Percentiles rank a stretch among this genome's conserved stretches.
These are phyloP conservation scores for Blera fallax DNA, from an alignment of 2,888 invertebrate species.

Conservation along the genomic window DNA sequence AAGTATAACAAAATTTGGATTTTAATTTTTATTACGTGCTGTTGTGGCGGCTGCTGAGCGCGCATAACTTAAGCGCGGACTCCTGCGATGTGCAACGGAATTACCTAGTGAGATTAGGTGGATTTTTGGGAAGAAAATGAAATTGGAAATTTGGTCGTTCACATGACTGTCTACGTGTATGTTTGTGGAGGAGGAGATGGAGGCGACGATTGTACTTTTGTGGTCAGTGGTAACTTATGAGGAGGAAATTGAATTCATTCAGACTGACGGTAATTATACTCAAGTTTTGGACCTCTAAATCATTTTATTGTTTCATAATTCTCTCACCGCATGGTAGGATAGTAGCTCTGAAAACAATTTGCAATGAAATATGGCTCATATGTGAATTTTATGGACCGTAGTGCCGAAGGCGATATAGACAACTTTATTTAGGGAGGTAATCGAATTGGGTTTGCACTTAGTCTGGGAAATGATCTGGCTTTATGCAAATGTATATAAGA, in stretches of 20 bases:
- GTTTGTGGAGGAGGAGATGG: not conserved
- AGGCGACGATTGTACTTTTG: not conserved
- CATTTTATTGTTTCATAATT: slow-evolving; percentile 61
- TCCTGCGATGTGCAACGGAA: slow-evolving; percentile 45
- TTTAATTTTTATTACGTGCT: slow-evolving; percentile 66
- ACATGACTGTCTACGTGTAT: slow-evolving; percentile 19
- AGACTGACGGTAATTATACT: slow-evolving; percentile 11
- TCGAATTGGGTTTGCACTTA: not conserved
- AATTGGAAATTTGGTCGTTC: slow-evolving; percentile 36
- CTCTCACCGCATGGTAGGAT: slow-evolving; percentile 26
- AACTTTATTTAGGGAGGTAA: slow-evolving; percentile 42
- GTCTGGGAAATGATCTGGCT: not conserved
- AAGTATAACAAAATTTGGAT: slow-evolving; percentile 35
- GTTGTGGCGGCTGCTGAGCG: slow-evolving; percentile 40
- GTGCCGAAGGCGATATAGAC: slow-evolving; percentile 18
- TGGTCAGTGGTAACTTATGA: not conserved
- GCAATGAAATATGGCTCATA: slow-evolving; percentile 35
- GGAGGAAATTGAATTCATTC: slow-evolving; percentile 51
- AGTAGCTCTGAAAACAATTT: slow-evolving; percentile 24
- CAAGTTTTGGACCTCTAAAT: slow-evolving; percentile 35
- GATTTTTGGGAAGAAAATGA: slow-evolving; percentile 22
- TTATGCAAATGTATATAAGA: not conserved
- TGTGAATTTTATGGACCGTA: slow-evolving; percentile 37
- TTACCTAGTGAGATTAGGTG: slow-evolving; percentile 26
- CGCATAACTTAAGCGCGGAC: slow-evolving; percentile 49